Evolutionary conservation across 2,888 invertebrate species (phyloP).

Genomic region (Drosophila setosimentum): DNA sequence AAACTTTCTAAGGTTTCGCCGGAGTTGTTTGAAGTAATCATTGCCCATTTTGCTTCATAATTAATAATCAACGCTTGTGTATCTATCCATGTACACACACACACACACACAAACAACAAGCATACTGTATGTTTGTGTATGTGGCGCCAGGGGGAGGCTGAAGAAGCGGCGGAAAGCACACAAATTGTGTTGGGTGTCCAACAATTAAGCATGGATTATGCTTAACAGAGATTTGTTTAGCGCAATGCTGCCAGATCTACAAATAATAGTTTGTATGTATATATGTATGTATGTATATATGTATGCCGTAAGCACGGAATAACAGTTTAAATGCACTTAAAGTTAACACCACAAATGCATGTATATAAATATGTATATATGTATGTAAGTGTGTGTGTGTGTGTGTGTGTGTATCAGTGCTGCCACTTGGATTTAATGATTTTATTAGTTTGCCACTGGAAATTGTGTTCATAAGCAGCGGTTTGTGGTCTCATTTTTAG

Average conservation of each 20-base stretch:
- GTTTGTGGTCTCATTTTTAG: constrained; percentile 6
- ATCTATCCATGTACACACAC: constrained; percentile 30
- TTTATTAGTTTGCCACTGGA: constrained; percentile 6
- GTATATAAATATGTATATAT: not conserved
- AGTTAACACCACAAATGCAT: not conserved
- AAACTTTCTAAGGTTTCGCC: constrained; percentile 71
- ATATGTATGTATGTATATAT: too few relatives aligned
- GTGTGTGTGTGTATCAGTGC: not conserved
- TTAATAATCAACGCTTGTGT: constrained; percentile 74
- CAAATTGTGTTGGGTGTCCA: constrained; percentile 40
- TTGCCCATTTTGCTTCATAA: constrained; percentile 67
- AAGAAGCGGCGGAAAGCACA: constrained; percentile 1
- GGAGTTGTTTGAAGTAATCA: constrained; percentile 63
- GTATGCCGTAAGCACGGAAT: not conserved
- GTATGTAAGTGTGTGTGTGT: not conserved
- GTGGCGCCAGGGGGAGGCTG: constrained; percentile 25
- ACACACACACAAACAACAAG: not conserved
- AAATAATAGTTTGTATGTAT: not conserved
- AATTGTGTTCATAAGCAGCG: constrained; percentile 5
- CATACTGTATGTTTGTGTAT: not conserved
- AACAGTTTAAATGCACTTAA: not conserved
- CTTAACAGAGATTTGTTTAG: constrained; percentile 33
- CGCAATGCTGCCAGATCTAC: constrained; percentile 42
- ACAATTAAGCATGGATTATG: constrained; percentile 74
- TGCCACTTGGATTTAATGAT: not conserved